Conservation (phyloP, 2,888 invertebrate species). For the Phyllotreta striolata region DNA sequence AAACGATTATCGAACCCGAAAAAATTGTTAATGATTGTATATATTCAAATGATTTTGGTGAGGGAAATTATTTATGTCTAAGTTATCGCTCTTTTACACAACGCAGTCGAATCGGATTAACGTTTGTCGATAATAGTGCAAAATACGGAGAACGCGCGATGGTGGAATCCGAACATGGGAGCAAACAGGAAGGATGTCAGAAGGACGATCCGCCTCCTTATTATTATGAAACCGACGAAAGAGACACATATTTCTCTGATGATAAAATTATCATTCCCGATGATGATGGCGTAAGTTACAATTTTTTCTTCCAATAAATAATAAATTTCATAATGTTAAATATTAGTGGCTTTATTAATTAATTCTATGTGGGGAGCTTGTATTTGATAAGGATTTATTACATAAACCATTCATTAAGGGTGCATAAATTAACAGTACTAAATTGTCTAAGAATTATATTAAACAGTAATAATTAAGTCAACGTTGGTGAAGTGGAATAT, state of each 20-base stretch:
- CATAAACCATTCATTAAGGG: too few species aligned
- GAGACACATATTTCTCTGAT: slow-evolving; percentile 68
- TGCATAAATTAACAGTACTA: too few species aligned
- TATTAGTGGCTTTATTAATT: too few species aligned
- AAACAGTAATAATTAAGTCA: too few species aligned
- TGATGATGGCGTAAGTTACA: slow-evolving; percentile 59
- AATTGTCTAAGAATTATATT: too few species aligned
- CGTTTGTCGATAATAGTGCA: slow-evolving; percentile 3
- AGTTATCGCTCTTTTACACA: slow-evolving; percentile 12
- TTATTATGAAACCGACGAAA: slow-evolving; percentile 47
- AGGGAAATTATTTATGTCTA: slow-evolving; percentile 21
- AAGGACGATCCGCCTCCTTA: slow-evolving; percentile 31
- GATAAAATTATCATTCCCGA: slow-evolving; percentile 69
- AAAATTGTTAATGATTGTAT: slow-evolving; percentile 10
- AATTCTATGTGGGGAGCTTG: too few species aligned
- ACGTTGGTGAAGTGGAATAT: too few species aligned
- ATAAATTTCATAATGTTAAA: too few species aligned
- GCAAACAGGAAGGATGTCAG: slow-evolving; percentile 2
- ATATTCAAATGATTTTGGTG: not conserved
- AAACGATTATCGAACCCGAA: slow-evolving; percentile 12
- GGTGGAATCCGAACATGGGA: not conserved
- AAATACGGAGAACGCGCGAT: not conserved
- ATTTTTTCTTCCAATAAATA: too few species aligned
- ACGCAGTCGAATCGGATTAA: slow-evolving; percentile 2
- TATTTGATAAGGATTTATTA: too few species aligned